Evolutionary conservation across 1,140 invertebrate species (phyloP), one percentile per base, ranked within the genome.

Genomic region (Drosophila mayri): DNA sequence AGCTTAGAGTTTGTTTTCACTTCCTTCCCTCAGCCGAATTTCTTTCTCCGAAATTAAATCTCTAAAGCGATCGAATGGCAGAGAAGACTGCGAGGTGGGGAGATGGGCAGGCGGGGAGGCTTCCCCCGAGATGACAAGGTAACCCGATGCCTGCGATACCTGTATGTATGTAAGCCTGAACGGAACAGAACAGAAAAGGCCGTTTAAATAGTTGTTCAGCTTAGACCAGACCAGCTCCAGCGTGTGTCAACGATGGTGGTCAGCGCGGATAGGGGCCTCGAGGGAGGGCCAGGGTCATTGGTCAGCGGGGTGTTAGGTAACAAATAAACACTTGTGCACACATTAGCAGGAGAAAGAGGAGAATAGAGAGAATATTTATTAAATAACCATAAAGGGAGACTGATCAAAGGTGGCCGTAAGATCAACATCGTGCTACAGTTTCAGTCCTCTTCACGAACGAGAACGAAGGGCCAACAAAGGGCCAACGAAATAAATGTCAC

Each of bases 301-400:
- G 49, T 72, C 66, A 76, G 60, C 76, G 71, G 71, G 88, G 88
- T 91, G 88, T 91, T 88, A 88, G 79, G 87, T 91, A 91, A 81
- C 83, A 91, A 78, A 91, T 88, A 91, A 87, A 91, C 87, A 91
- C 87, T 91, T 91, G 88, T 81, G 74, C 52, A 91, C 74, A 88
- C 83, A 91, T 83, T 81, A 80, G 64, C 79, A 75, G 25, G 25
- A 30, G 47, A 49, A 11, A 12, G 49, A 12, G 28, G 30, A 55
- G 49, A 50, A 67, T 37, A 38, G 47, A 22, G 44, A 40, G 46
- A 76, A 82, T 55, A 55, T 86, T 74, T 90, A 90, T 75, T 75
- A 73, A 81, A 76, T 32, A 74, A 49, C 57, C 66, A 84, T 75
- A 74, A 80, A 76, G 60, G 7, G 44, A 37, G 70, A 10, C 35